Conservation (phyloP, 2,797 vertebrate species). For the Malurus leucopterus region DNA sequence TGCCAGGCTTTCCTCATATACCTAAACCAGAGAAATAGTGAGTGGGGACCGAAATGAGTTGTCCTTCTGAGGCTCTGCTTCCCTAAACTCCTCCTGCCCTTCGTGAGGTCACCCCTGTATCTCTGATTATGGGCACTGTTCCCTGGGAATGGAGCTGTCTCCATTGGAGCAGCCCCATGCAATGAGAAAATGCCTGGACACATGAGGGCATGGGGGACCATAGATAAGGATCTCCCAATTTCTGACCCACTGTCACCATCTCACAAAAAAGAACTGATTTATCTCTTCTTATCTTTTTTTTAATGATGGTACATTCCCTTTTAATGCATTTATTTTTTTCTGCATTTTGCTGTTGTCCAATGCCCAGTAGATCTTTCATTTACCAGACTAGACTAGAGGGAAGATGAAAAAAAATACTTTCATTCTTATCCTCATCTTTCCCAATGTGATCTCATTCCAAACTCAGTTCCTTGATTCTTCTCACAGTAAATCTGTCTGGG, state of each 20-base stretch:
- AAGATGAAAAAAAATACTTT: background rate
- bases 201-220: background rate
- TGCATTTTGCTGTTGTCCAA: background rate
- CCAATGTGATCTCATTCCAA: background rate
- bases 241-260: background rate
- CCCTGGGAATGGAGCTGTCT: background rate
- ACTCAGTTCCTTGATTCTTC: background rate
- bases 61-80: background rate
- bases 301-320: background rate
- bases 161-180: background rate
- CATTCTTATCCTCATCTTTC: background rate
- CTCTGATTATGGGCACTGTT: background rate
- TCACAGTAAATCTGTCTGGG: background rate
- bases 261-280: background rate
- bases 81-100: background rate
- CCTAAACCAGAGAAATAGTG: background rate
- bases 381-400: background rate
- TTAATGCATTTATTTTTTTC: background rate
- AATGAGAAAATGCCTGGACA: background rate
- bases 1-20: background rate
- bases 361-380: background rate
- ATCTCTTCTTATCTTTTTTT: background rate
- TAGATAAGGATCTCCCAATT: background rate
- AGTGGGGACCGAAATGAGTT: background rate
- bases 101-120: background rate